Evolutionary conservation across 1,140 invertebrate genomes (phyloP), one percentile per base, ranked within the genome.

Genomic region (Saxidomus purpurata): DNA sequence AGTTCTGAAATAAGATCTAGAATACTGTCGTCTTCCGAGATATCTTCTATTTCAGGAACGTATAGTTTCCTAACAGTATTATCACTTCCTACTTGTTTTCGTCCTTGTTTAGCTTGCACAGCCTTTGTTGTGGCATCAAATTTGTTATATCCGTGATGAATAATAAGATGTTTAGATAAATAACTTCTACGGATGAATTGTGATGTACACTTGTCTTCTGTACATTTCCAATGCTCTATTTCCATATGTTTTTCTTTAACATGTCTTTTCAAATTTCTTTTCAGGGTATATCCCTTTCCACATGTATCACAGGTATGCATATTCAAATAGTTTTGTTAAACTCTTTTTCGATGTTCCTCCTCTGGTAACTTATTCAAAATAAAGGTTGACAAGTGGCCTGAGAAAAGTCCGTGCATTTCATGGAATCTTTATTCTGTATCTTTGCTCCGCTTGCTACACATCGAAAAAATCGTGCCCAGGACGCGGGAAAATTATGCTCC

Each of bases 141-240:
- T 22, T 31, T 63, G n/a, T 9, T 25, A 63, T 11, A 63, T 25
- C 31, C 31, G 22, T 63, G 61, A 25, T 63, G 8, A 74, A 31
- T 31, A 74, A 36, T 6, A n/a, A n/a, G n/a, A n/a, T n/a, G n/a
- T n/a, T n/a, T n/a, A n/a, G n/a, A n/a, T n/a, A n/a, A n/a, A n/a
- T 74, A 74, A 74, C 69, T 74, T 74, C 69, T 15, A 8, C 36
- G 13, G 34, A 74, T 74, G 36, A 74, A 74, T 74, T 34, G 4
- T 36, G 69, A 74, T 34, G 13, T 74, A 74, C 69, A 74, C 69
- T 36, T 22, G 11, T 25, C 13, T 22, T 31, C 36, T 31, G 34
- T 38, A 74, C 69, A 74, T 8, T 31, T 31, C 69, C 69, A 74
- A 38, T 74, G 31, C 36, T 74, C 36, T 9, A 31, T 17, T 19